phyloP scores from a whole-genome alignment of 92 coral and sea anemone genomes.

The Porites divaricata region DNA sequence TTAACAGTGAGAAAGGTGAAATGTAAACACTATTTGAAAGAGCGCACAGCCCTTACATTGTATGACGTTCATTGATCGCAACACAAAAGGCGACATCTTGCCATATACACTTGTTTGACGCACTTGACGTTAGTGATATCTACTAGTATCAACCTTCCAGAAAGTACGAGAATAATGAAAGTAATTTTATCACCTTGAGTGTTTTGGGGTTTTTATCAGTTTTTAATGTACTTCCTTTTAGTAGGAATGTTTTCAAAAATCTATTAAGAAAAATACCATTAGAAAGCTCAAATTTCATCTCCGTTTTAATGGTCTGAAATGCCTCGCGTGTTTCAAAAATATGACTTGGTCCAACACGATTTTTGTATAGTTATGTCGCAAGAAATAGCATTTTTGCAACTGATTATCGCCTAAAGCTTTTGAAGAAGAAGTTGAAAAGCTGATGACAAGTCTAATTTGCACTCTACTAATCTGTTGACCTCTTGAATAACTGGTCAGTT shows the following conservation, averaged over 20 bases:
- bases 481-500: too few species aligned
- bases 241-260: conserved; percentile 21
- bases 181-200: not conserved
- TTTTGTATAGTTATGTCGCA: not conserved
- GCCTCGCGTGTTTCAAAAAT: not conserved
- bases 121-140: conserved; percentile 18
- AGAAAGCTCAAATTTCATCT: conserved; percentile 23
- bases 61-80: conserved; percentile 59
- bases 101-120: conserved; percentile 9
- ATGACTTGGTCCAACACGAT: not conserved
- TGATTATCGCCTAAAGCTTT: not conserved
- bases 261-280: conserved; percentile 31
- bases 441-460: not conserved
- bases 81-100: conserved; percentile 33
- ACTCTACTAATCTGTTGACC: not conserved
- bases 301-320: not conserved
- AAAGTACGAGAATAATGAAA: not conserved
- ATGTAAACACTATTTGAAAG: conserved; percentile 57
- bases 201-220: not conserved
- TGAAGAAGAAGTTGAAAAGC: not conserved
- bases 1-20: conserved; percentile 68
- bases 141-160: conserved; percentile 18
- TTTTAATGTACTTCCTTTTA: not conserved
- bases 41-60: conserved; percentile 37
- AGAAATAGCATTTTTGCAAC: not conserved